phyloP scores from a whole-genome alignment of 2,888 invertebrate species.

The Trichopoda pennipes region DNA sequence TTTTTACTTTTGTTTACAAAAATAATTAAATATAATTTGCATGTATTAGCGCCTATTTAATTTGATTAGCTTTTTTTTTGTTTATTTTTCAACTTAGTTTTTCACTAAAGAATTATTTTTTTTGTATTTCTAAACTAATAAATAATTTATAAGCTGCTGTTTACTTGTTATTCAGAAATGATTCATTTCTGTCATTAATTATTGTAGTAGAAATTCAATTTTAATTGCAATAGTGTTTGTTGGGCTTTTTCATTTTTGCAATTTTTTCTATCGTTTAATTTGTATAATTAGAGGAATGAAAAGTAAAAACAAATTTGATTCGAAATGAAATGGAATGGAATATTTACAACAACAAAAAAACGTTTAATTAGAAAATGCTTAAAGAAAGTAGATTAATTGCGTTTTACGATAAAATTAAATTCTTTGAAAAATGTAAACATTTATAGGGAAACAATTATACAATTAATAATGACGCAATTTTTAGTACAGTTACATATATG shows the following conservation, averaged over 20 bases:
- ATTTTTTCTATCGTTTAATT: slow-evolving; percentile 39
- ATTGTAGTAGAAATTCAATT: slow-evolving; percentile 38
- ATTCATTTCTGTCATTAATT: slow-evolving; percentile 53
- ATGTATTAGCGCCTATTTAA: slow-evolving; percentile 72
- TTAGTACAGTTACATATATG: background rate
- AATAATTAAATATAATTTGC: slow-evolving; percentile 74
- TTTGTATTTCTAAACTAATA: slow-evolving; percentile 54
- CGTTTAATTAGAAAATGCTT: slow-evolving; percentile 47
- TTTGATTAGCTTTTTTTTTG: slow-evolving; percentile 19
- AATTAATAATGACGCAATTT: background rate
- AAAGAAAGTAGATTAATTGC: slow-evolving; percentile 37
- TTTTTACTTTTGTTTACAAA: slow-evolving; percentile 24
- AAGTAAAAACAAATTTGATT: slow-evolving; percentile 42
- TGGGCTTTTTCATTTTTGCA: slow-evolving; percentile 10
- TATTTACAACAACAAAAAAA: background rate
- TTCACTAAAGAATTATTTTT: slow-evolving; percentile 40
- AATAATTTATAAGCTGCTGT: slow-evolving; percentile 62
- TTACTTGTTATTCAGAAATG: slow-evolving; percentile 54
- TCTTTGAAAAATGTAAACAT: background rate
- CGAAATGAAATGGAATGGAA: slow-evolving; percentile 1
- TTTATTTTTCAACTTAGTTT: background rate
- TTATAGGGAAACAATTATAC: background rate
- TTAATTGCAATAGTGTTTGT: slow-evolving; percentile 17
- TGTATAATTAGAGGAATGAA: slow-evolving; percentile 60
- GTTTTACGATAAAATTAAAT: slow-evolving; percentile 16